Conservation (phyloP, 2,113 vertebrate species). For the Anhinga anhinga region DNA sequence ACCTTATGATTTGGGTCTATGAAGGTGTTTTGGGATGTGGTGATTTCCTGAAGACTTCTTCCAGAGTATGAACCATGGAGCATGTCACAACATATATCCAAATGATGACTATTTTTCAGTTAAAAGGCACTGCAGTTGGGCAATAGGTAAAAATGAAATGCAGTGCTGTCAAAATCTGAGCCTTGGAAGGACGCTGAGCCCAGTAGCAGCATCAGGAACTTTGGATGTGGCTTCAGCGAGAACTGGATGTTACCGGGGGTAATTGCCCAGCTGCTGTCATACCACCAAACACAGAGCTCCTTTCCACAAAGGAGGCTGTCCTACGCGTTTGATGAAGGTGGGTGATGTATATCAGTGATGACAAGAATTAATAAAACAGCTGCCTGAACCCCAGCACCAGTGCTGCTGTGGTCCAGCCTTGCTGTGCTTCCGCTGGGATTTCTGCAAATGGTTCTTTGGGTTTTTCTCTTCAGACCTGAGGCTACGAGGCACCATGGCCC, state of each 20-base stretch:
- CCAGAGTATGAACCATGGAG: neutral
- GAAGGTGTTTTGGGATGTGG: neutral
- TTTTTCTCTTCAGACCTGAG: neutral
- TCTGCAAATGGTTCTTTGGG: fast-evolving
- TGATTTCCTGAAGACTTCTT: neutral
- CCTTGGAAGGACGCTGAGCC: neutral
- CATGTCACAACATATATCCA: neutral
- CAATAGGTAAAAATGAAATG: neutral
- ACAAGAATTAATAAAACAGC: neutral
- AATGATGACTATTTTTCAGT: neutral
- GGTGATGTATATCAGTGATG: fast-evolving
- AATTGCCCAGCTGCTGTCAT: neutral
- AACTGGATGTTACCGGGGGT: neutral
- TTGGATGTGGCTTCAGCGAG: neutral
- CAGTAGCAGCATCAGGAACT: neutral
- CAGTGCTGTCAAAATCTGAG: neutral
- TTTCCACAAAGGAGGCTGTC: neutral
- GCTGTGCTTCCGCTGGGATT: neutral
- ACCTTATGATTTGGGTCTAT: neutral
- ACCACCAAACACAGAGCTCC: neutral
- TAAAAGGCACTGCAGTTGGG: neutral
- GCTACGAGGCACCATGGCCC: fast-evolving
- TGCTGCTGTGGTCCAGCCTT: neutral
- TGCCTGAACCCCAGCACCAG: neutral
- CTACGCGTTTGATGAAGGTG: neutral